Percentiles rank a stretch among this genome's conserved stretches.
phyloP scores from a whole-genome alignment of 2,888 invertebrate species.

The Archips xylosteana region DNA sequence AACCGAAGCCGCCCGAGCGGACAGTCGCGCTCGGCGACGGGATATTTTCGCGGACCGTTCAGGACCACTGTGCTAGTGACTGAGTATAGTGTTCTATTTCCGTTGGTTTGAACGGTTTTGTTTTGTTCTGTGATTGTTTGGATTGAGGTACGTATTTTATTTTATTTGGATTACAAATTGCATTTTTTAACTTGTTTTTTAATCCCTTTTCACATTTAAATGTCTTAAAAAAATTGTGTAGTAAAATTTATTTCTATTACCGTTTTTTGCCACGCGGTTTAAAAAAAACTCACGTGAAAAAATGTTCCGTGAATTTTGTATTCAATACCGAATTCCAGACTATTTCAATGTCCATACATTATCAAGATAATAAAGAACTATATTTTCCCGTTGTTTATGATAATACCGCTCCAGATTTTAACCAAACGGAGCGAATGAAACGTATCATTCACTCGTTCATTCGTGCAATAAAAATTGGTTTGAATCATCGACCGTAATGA shows the following conservation, averaged over 20 bases:
- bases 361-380: slow-evolving; percentile 30
- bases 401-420: slow-evolving; percentile 37
- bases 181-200: not conserved
- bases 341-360: slow-evolving; percentile 5
- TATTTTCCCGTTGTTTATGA: slow-evolving; percentile 38
- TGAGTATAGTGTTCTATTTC: slow-evolving; percentile 27
- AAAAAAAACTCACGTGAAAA: slow-evolving; percentile 15
- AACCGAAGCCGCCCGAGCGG: slow-evolving; percentile 63
- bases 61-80: slow-evolving; percentile 32
- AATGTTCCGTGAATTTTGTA: slow-evolving; percentile 12
- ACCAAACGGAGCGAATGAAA: slow-evolving; percentile 18
- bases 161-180: not conserved
- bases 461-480: slow-evolving; percentile 32
- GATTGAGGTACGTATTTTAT: slow-evolving; percentile 17
- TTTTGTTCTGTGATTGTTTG: slow-evolving; percentile 20
- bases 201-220: not conserved
- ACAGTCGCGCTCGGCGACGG: slow-evolving; percentile 60
- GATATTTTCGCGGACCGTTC: slow-evolving; percentile 1
- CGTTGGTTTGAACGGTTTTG: slow-evolving; percentile 33
- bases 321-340: slow-evolving; percentile 23
- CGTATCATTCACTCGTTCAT: slow-evolving; percentile 11
- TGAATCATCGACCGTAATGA: slow-evolving; percentile 31
- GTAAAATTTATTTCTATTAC: not conserved
- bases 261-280: not conserved
- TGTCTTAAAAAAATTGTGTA: not conserved